Evolutionary conservation across 2,888 invertebrate species (phyloP), one percentile per base, ranked within the genome.

Genomic region (Rosalia funebris): DNA sequence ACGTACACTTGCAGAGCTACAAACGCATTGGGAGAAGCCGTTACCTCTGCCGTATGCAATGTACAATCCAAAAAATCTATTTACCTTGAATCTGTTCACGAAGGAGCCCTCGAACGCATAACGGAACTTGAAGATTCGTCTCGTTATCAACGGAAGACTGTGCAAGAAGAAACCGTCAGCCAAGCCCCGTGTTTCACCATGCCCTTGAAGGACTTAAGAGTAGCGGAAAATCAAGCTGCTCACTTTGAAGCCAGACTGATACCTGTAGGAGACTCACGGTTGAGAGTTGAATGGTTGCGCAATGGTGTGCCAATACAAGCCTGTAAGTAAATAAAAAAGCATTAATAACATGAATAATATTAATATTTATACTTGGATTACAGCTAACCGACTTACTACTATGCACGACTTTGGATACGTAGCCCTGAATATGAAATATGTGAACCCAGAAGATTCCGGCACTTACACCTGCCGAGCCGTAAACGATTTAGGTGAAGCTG

Each of bases 371-470:
- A n/a, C 45, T 60, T 36, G 60, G 46, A 65, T 78, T 79, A 50
- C 70, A 91, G 91, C 94, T n/a, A 95, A 95, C 78, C 92, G 95
- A 61, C 86, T 93, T 20, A 93, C 93, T 39, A 96, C 96, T 7
- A 95, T 96, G 91, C 95, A 98, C 78, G 98, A 99, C 80, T 98
- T 98, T 79, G 98, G 98, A 46, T 98, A 96, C 79, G 98, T 98
- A 17, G 96, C 96, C 34, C 84, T 95, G 12, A 95, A 96, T 74
- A 92, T 95, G 92, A 95, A 95, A 79, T 95, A 95, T 74, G 94
- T 94, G 0, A 93, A 93, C 77, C 95, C 96, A 15, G 96, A 96
- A 82, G 98, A 98, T 83, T 95, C 96, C 1, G 98, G 98, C 42
- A 95, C 96, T 34, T 98, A 98, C 81, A 97, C 96, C 1, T 96